A percentile compares a stretch with the other conserved stretches of the same genome.
Conservation (phyloP, 2,113 vertebrate genomes). For the Scalopus aquaticus region DNA sequence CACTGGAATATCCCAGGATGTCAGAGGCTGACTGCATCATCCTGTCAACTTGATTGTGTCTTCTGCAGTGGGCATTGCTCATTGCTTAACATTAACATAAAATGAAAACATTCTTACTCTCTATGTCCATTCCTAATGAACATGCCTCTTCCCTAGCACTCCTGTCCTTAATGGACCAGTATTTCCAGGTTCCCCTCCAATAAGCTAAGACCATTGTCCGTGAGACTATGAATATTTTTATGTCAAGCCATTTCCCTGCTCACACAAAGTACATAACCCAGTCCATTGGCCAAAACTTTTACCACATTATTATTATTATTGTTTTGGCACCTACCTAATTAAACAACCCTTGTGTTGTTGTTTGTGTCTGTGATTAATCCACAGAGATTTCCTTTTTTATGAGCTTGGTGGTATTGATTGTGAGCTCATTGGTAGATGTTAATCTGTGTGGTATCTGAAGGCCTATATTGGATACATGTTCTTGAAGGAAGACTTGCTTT, state of each 20-base stretch:
- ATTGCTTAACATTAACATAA: background rate
- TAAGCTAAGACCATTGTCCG: background rate
- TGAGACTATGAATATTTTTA: background rate
- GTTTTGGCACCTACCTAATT: background rate
- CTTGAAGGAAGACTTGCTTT: background rate
- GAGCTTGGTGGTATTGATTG: background rate
- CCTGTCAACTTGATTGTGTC: background rate
- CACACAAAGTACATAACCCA: background rate
- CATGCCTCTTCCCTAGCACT: background rate
- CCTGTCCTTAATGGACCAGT: background rate
- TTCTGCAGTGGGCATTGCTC: background rate
- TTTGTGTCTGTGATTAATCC: background rate
- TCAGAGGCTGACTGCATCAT: fast-evolving
- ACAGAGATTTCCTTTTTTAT: background rate
- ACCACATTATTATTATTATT: background rate
- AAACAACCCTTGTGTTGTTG: background rate
- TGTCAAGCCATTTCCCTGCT: background rate
- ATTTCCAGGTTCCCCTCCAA: background rate
- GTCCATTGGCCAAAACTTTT: background rate
- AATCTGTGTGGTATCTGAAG: background rate
- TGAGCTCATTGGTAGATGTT: background rate
- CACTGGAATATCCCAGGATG: background rate
- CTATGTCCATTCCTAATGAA: background rate
- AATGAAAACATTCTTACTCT: background rate
- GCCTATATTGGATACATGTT: background rate